phyloP scores from a whole-genome alignment of 2,888 invertebrate species.

The Meloe dianella region DNA sequence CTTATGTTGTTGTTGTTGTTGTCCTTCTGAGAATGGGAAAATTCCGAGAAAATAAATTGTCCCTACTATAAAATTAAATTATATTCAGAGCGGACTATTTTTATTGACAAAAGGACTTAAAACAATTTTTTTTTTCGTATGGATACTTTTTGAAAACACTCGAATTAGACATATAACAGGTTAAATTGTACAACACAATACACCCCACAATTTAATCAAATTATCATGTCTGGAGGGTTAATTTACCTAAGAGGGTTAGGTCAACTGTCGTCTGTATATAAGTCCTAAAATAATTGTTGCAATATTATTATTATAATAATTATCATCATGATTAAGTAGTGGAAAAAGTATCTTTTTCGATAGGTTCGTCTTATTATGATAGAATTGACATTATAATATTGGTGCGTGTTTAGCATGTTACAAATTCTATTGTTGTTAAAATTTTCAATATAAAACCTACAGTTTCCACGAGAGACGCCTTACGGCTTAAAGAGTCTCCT shows the following conservation, averaged over 20 bases:
- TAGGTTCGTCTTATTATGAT: not conserved
- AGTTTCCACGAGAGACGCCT: not conserved
- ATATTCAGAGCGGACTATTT: not conserved
- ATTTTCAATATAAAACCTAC: not conserved
- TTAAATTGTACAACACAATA: conserved; percentile 6
- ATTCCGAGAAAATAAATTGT: conserved; percentile 7
- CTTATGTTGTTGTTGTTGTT: not conserved
- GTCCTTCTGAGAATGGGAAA: not conserved
- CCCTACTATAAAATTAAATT: not conserved
- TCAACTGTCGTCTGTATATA: not conserved
- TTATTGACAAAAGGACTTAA: not conserved
- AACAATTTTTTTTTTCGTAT: not conserved
- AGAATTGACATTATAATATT: not conserved
- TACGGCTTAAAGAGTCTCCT: not conserved
- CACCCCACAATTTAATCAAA: conserved; percentile 12
- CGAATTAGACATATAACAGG: not conserved
- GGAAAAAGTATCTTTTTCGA: not conserved
- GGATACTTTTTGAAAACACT: not conserved
- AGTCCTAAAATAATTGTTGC: not conserved
- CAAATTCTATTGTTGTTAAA: conserved; percentile 1
- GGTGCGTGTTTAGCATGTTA: not conserved
- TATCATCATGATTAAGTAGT: not conserved
- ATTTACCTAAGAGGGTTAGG: not conserved
- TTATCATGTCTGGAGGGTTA: conserved; percentile 7
- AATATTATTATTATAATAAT: not conserved